Evolutionary conservation across 2,888 invertebrate species (phyloP), one percentile per base, ranked within the genome.

Genomic region (Clunio marinus): DNA sequence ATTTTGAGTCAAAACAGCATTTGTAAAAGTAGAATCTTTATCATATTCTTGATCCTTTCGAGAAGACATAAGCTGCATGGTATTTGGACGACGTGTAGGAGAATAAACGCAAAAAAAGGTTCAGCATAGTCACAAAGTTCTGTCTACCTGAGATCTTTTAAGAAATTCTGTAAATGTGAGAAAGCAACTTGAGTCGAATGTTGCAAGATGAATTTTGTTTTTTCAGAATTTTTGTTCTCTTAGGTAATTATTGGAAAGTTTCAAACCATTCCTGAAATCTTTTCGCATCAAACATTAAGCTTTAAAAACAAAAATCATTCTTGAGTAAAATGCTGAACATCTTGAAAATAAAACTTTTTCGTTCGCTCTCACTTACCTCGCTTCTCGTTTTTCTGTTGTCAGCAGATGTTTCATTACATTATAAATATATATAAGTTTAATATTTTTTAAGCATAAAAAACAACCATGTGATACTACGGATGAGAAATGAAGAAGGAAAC

Each of bases 321-420:
- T n/a, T n/a, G n/a, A 63, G 22, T 32, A 66, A 51, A 66, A 25
- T 17, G 51, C 51, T 25, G 45, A 66, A 66, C 66, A 66, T 66
- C 66, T 66, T 66, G 51, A 66, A 65, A n/a, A 10, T 32, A 7
- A 27, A 27, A 66, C n/a, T 32, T 65, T 55, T 20, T 32, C 35
- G 46, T 55, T 63, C 46, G 24, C 57, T 13, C 20, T 57, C 57
- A 13, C 66, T 32, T 20, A 10, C 55, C 22, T 59, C 20, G 59
- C 59, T 25, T 57, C 27, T 27, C 25, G 57, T 57, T 57, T 57
- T 25, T 25, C 22, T n/a, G 22, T 59, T 66, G 51, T 55, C 55
- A 55, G 66, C 66, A 66, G 66, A 66, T 66, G 66, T 66, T 66
- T 66, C 46, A 66, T 46, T 55, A 51, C 20, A 27, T 55, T 55